Base-by-base conservation (phyloP, 2,113 vertebrate genomes). In the Pomatostomus ruficeps region DNA sequence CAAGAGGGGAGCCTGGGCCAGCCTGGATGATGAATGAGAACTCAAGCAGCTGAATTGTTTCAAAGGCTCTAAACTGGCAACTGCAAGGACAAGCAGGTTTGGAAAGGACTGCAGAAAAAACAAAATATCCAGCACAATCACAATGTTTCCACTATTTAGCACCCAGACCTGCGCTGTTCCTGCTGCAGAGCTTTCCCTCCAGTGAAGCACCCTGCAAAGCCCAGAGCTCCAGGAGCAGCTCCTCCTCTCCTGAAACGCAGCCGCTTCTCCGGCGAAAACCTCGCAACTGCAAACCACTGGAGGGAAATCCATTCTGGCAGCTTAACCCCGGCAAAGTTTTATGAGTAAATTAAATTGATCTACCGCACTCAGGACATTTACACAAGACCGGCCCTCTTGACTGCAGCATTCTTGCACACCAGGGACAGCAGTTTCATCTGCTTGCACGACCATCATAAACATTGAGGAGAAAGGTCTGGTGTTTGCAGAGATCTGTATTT, bases 21-120 rank as follows among this genome's bases (percentile, higher is more conserved):
- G 82, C 63, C 63, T 19, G 59, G 10, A 81, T 65, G 73, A 94
- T 85, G 91, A 93, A 90, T 67, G 88, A 85, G 71, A 74, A 42
- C 59, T 91, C 79, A 52, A 88, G 72, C 75, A 88, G 92, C 65
- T 80, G 85, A 90, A 67, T 24, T 77, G 59, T 91, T 90, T 94
- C 85, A 63, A 91, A 94, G 12, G 40, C 85, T 90, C 85, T 90
- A 21, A 91, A 88, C 31, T 25, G 33, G 87, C 85, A 94, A 66
- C 31, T 49, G 43, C 31, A 72, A 95, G 63, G 78, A 79, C 81
- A 91, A 70, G 63, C 48, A 88, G 81, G 72, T 80, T 74, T 74
- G 63, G 51, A 91, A 93, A 93, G 28, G 36, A 52, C 55, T 0
- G 18, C 23, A 94, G 40, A 28, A 90, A 78, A 51, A 48, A 4